Percentiles rank a stretch among this genome's conserved stretches.
Conservation (phyloP, 2,888 invertebrate genomes). For the Liodrosophila aerea region DNA sequence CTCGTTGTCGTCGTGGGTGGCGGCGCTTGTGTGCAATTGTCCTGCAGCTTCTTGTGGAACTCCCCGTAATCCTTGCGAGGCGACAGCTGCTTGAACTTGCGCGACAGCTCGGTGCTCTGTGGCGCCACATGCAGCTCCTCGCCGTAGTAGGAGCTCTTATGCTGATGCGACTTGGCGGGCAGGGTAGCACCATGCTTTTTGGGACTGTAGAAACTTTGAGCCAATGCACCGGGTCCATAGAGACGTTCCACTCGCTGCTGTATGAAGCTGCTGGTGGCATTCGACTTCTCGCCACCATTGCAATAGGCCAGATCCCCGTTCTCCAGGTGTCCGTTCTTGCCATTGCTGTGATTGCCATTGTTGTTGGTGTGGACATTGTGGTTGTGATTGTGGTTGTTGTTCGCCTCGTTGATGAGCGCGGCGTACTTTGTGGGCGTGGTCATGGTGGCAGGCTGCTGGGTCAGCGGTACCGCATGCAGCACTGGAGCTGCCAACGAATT, state of each 20-base stretch:
- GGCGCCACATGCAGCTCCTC: slow-evolving; percentile 30
- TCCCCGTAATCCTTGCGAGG: slow-evolving; percentile 78
- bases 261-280: slow-evolving; percentile 89
- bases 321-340: slow-evolving; percentile 37
- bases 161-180: slow-evolving; percentile 24
- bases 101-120: slow-evolving; percentile 81
- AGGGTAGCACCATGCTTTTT: slow-evolving; percentile 66
- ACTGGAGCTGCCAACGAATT: slow-evolving; percentile 85
- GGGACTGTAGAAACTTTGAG: slow-evolving; percentile 91
- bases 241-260: slow-evolving; percentile 94
- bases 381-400: too few relatives aligned
- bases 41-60: slow-evolving; percentile 70
- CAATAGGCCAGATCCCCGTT: slow-evolving; percentile 65
- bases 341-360: slow-evolving; percentile 21
- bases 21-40: slow-evolving; percentile 38
- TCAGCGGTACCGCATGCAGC: slow-evolving; percentile 63
- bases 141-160: slow-evolving; percentile 6
- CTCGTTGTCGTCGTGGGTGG: slow-evolving; percentile 1
- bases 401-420: slow-evolving; percentile 42
- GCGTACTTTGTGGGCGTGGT: slow-evolving; percentile 33
- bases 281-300: slow-evolving; percentile 48
- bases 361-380: too few relatives aligned
- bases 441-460: slow-evolving; percentile 52
- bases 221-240: slow-evolving; percentile 93
- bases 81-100: slow-evolving; percentile 79